Evolutionary conservation across 2,888 invertebrate species (phyloP), one percentile per base, ranked within the genome.

Genomic region (Melanchra persicariae): DNA sequence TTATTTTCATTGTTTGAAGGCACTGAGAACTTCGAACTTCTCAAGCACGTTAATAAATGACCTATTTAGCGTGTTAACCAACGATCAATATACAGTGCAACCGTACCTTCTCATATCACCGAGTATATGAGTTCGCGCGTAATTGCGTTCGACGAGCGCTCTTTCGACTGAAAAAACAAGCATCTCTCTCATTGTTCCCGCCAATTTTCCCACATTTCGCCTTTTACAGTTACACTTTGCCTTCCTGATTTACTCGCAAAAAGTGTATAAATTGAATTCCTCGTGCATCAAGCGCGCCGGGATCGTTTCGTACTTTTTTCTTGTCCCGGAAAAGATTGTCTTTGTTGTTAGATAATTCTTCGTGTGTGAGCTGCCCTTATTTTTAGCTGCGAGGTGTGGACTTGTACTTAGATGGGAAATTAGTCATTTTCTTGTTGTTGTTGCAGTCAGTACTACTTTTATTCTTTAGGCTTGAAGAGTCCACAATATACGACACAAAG

Each of bases 161-260:
- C 94, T 94, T 94, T 89, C 93, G 91, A 92, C 93, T 94, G 92
- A 95, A 95, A 96, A 94, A 95, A 92, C 88, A 85, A 86, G 51
- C 93, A 92, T 93, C 92, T 93, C 93, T 93, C 93, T 88, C 90
- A 95, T 95, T 96, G 95, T 95, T 93, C 85, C 85, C 88, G 86
- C 85, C 89, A 84, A 91, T 92, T 91, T 93, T 96, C 96, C 95
- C 96, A 95, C 95, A 95, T 94, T 95, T 95, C 93, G 94, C 91
- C 93, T 89, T 91, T 92, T 92, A 94, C 95, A 90, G 95, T 94
- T 95, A 93, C 92, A 90, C 88, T 89, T 82, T 89, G 88, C 88
- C 95, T 95, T 96, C 96, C 96, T 95, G 91, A 92, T 93, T 89
- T 89, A 85, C 82, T 75, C 66, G 92, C 91, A 95, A 95, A 95